Percentiles rank a stretch among this genome's conserved stretches.
These are phyloP conservation scores for Sinocyclocheilus anophthalmus DNA, from an alignment of 2,113 vertebrate genomes.

Conservation along the genomic window DNA sequence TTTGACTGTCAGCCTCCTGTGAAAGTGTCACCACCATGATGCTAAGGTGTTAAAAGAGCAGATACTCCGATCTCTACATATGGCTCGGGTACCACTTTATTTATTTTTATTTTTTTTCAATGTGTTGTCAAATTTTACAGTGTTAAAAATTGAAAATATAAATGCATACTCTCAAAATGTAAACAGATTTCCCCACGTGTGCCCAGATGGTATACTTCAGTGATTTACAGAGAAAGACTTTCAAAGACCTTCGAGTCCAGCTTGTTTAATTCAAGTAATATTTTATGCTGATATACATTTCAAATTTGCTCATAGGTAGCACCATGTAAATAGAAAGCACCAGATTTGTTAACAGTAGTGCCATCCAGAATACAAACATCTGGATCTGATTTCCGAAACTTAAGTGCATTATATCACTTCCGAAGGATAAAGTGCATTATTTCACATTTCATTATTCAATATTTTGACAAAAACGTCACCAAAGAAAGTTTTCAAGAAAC, in stretches of 20 bases:
- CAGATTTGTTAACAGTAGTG: neutral
- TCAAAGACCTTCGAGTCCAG: neutral
- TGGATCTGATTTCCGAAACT: neutral
- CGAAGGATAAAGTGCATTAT: neutral
- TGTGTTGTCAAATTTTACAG: neutral
- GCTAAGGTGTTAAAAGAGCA: neutral
- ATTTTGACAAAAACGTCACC: neutral
- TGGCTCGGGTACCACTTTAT: no score
- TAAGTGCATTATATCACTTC: no score
- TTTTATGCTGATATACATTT: neutral
- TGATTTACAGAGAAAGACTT: neutral
- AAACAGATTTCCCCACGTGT: neutral
- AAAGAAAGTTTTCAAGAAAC: neutral
- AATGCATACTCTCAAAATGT: neutral
- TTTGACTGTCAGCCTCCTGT: neutral
- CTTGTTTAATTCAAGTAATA: constrained; percentile 18
- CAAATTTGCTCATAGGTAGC: neutral
- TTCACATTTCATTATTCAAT: neutral
- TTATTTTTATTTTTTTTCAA: no score
- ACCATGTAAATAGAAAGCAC: neutral
- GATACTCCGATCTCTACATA: no score
- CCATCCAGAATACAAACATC: neutral
- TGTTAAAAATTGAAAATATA: neutral
- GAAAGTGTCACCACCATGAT: neutral
- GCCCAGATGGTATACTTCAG: neutral